Conservation (phyloP, 2,888 invertebrate species). For the Unio delphinus region DNA sequence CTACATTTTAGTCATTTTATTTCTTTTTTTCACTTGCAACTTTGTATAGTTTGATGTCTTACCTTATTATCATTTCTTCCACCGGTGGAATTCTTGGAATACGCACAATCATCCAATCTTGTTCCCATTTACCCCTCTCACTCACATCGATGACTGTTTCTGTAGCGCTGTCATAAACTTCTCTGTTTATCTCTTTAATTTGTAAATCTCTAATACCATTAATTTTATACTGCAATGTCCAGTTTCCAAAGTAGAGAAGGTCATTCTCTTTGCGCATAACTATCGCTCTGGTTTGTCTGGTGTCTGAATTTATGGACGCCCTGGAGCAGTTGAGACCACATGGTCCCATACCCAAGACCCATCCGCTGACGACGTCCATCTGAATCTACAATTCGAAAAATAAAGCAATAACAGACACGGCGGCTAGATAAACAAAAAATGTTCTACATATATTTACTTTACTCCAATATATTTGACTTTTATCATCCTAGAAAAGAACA, state of each 20-base stretch:
- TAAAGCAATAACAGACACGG: no score
- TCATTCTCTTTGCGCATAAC: constrained; percentile 3
- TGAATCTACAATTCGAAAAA: constrained; percentile 14
- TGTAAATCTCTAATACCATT: background rate
- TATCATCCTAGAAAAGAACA: no score
- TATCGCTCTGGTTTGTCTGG: constrained; percentile 9
- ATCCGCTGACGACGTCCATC: constrained; percentile 40
- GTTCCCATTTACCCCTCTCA: constrained; percentile 32
- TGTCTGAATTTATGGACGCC: constrained; percentile 23
- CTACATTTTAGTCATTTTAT: no score
- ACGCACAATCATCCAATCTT: constrained; percentile 24
- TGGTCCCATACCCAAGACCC: constrained; percentile 43
- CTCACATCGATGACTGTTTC: constrained; percentile 35
- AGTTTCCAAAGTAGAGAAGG: constrained; percentile 35
- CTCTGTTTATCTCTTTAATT: background rate
- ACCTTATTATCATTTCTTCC: constrained; percentile 11
- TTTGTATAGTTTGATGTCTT: background rate
- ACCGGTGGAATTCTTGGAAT: constrained; percentile 8
- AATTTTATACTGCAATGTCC: constrained; percentile 14
- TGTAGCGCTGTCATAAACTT: constrained; percentile 8
- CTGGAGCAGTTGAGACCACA: constrained; percentile 33
- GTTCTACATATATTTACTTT: no score
- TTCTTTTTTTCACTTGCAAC: no score
- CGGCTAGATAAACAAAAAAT: no score
- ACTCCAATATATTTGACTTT: no score